Base-by-base conservation (phyloP, 2,113 vertebrate genomes). In the Vulpes vulpes region DNA sequence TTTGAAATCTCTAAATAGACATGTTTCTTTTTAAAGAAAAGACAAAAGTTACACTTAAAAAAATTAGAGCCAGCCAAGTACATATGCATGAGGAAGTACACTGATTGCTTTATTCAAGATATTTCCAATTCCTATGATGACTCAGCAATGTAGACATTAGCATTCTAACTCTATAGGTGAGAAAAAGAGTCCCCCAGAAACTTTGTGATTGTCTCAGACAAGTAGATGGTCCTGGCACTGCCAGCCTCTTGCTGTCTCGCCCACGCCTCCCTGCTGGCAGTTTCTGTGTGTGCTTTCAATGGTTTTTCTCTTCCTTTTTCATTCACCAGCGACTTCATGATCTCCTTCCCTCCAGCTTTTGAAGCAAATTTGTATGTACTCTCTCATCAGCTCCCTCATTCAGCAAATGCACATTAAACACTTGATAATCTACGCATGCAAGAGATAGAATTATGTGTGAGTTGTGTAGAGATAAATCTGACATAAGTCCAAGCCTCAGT, bases 201-300 rank as follows among this genome's bases (percentile, higher is more conserved):
- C 62, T 51, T 30, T 25, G 32, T 27, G 60, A 62, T 62, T 53
- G 17, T 51, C 38, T 49, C 51, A 5, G 43, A 60, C 32, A 30
- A 1, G 14, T 15, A 5, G 14, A 1, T 25, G 67, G 67, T 4
- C 4, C 10, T 0, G 23, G 35, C 0, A 23, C 17, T 16, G 11
- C 57, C 57, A 16, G 2, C 11, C 12, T 27, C 16, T 2, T 0
- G 5, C 9, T 79, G n/a, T 49, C 16, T 55, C 74, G 20, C 27
- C 30, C 19, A 32, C 0, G 0, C 23, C 8, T 12, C 23, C n/a
- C 32, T 27, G 2, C 16, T 35, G 51, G 74, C 35, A n/a, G 51
- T 30, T 65, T 14, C 76, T 51, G 1, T 19, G 30, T n/a, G 8
- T 20, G 11, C 25, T 71, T 53, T 30, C 23, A 35, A 27, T 35